A percentile compares a stretch with the other conserved stretches of the same genome.
Evolutionary conservation across 2,113 vertebrate genomes (phyloP).

Genomic region (Orcinus orca): DNA sequence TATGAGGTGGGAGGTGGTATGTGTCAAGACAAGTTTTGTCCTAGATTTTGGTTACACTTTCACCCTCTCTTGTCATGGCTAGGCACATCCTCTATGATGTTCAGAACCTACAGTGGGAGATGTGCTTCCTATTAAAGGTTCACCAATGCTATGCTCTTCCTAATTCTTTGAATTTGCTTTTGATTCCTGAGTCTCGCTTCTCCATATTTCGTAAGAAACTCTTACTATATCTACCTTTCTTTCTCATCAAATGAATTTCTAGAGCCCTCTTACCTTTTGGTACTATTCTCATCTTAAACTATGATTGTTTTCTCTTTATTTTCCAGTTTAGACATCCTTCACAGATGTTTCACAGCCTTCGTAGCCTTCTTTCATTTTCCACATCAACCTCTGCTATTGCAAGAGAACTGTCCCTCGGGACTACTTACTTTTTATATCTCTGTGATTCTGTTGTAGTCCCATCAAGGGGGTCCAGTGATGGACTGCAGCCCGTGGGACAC

Average conservation of each 20-base stretch:
- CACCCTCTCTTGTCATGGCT: fast-evolving
- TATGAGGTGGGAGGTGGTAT: fast-evolving
- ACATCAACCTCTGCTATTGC: too few species aligned
- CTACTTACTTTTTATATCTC: too few species aligned
- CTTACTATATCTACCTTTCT: neutral
- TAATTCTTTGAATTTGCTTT: neutral
- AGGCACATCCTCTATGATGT: neutral
- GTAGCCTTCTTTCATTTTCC: neutral
- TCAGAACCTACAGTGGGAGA: too few species aligned
- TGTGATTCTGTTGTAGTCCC: fast-evolving
- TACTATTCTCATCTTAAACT: fast-evolving
- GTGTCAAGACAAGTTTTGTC: too few species aligned
- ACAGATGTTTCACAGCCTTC: neutral
- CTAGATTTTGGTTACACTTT: neutral
- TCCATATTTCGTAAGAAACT: neutral
- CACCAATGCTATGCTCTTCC: too few species aligned
- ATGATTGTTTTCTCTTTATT: too few species aligned
- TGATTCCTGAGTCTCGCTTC: fast-evolving
- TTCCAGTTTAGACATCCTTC: neutral
- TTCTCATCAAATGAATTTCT: neutral
- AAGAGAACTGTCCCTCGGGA: fast-evolving
- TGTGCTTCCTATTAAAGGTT: fast-evolving
- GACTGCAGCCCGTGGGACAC: fast-evolving
- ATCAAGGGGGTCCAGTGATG: fast-evolving
- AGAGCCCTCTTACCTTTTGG: too few species aligned